These are phyloP conservation scores for Lepetodrilus schrolli DNA, from an alignment of 2,888 invertebrate species.

Conservation along the genomic window DNA sequence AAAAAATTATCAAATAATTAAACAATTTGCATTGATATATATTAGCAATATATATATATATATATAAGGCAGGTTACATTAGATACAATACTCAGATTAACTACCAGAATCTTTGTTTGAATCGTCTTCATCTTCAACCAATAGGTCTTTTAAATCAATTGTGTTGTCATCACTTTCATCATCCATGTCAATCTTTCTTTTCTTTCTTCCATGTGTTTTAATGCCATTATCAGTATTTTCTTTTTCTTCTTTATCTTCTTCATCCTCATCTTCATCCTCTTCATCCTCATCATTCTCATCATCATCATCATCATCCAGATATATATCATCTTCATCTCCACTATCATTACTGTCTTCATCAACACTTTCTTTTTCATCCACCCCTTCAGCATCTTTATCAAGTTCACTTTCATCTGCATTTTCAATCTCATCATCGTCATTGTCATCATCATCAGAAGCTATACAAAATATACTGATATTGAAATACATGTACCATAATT, in stretches of 20 bases:
- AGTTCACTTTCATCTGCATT: background rate
- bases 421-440: background rate
- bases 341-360: background rate
- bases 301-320: background rate
- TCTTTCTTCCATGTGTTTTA: slow-evolving; percentile 22
- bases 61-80: background rate
- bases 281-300: background rate
- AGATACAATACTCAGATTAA: background rate
- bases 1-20: too few relatives aligned
- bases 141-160: slow-evolving; percentile 31
- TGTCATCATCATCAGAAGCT: slow-evolving; percentile 31
- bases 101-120: background rate
- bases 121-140: slow-evolving; percentile 19
- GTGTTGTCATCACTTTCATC: too few relatives aligned
- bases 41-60: too few relatives aligned
- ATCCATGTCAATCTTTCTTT: slow-evolving; percentile 22
- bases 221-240: background rate
- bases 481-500: too few relatives aligned
- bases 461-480: background rate
- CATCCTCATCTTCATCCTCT: slow-evolving; percentile 33
- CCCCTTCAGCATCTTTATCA: background rate
- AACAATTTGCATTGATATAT: too few relatives aligned
- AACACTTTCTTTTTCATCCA: background rate
- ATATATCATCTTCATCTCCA: background rate
- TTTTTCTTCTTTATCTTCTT: slow-evolving; percentile 34